phyloP scores from a whole-genome alignment of 2,113 vertebrate species.

The Dermatemys mawii region DNA sequence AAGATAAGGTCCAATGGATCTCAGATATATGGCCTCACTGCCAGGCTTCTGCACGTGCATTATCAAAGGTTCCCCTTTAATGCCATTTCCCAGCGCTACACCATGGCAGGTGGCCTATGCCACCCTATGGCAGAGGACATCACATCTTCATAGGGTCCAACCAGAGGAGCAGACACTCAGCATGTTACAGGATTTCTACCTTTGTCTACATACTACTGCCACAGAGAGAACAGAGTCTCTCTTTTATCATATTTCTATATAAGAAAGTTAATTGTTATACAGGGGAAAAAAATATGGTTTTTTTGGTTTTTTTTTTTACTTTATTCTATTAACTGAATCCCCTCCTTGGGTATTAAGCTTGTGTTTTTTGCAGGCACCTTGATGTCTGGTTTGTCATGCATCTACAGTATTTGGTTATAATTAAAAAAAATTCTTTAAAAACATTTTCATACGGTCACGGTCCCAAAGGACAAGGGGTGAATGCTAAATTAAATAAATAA shows the following conservation, averaged over 20 bases:
- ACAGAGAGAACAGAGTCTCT: background rate
- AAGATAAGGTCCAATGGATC: slow-evolving; percentile 58
- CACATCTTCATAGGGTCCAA: background rate
- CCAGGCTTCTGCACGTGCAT: background rate
- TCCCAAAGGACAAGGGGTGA: background rate
- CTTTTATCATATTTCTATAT: background rate
- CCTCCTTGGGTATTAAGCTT: background rate
- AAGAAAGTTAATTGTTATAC: background rate
- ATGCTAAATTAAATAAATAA: slow-evolving; percentile 2
- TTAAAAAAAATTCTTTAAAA: background rate
- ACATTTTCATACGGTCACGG: background rate
- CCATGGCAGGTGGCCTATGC: slow-evolving; percentile 38
- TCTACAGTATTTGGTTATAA: background rate
- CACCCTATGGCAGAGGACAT: slow-evolving; percentile 55
- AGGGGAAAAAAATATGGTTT: background rate
- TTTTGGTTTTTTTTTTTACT: background rate
- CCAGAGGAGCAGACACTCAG: slow-evolving; percentile 28
- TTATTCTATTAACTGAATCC: background rate
- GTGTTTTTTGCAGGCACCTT: background rate
- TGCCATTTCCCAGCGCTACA: background rate
- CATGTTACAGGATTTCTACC: slow-evolving; percentile 11
- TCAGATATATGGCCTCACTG: slow-evolving; percentile 1
- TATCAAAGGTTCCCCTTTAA: slow-evolving; percentile 1
- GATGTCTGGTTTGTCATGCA: background rate
- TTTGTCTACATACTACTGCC: background rate